phyloP scores from a whole-genome alignment of 2,888 invertebrate genomes.

The Drosophila falleni region DNA sequence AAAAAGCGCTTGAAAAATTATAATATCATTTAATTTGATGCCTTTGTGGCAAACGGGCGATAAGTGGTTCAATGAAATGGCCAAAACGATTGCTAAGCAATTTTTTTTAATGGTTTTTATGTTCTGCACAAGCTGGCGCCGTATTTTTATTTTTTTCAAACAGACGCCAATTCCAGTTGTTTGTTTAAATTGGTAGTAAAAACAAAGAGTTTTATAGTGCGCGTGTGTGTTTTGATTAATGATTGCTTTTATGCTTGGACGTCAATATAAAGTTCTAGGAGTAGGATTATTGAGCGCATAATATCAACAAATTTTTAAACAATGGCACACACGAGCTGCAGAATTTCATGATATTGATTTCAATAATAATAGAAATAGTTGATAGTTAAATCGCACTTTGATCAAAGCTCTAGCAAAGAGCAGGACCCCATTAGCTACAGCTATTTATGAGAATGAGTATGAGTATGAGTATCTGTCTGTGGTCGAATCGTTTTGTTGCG shows the following conservation, averaged over 20 bases:
- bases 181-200: conserved; percentile 46
- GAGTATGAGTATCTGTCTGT: conserved; percentile 29
- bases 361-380: conserved; percentile 23
- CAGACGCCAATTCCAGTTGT: conserved; percentile 43
- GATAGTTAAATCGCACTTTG: conserved; percentile 9
- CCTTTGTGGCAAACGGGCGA: neutral
- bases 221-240: conserved; percentile 75
- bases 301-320: conserved; percentile 38
- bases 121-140: conserved; percentile 67
- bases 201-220: conserved; percentile 68
- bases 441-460: neutral
- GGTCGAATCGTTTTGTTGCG: conserved; percentile 68
- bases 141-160: conserved; percentile 19
- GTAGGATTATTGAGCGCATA: conserved; percentile 13
- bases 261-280: conserved; percentile 11
- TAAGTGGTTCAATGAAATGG: conserved; percentile 53
- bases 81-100: conserved; percentile 31
- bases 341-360: conserved; percentile 31
- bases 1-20: conserved; percentile 28
- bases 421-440: conserved; percentile 3
- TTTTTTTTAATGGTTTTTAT: conserved; percentile 56
- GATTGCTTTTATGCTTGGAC: conserved; percentile 59
- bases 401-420: neutral
- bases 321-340: conserved; percentile 23
- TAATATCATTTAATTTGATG: conserved; percentile 29